Conservation (phyloP, 2,888 invertebrate species). For the Torymus tubicola region DNA sequence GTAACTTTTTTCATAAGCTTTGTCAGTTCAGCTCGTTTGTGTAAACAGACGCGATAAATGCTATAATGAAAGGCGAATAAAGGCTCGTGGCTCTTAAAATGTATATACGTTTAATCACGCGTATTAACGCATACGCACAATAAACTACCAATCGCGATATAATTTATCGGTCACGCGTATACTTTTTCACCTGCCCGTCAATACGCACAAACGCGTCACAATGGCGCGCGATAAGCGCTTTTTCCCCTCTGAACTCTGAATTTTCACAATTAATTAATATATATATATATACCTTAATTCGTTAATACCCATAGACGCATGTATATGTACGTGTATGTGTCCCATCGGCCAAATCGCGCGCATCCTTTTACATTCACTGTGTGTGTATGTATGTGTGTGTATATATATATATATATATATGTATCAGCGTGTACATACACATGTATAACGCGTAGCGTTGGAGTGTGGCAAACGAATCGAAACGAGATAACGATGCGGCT, state of each 20-base stretch:
- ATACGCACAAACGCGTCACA: too few species aligned
- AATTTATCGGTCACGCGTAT: slow-evolving; percentile 20
- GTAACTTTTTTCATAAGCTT: too few species aligned
- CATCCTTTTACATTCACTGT: too few species aligned
- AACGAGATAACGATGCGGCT: slow-evolving; percentile 48
- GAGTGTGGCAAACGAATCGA: slow-evolving; percentile 28
- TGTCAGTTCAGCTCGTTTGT: too few species aligned
- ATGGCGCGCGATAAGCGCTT: background rate
- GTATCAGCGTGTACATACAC: too few species aligned
- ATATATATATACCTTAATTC: slow-evolving; percentile 38
- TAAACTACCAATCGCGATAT: background rate
- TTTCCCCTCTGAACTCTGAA: background rate
- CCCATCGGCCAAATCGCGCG: too few species aligned
- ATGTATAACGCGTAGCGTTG: too few species aligned
- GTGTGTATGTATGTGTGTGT: too few species aligned
- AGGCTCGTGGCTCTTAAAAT: background rate
- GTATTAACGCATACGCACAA: background rate
- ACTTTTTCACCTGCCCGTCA: too few species aligned
- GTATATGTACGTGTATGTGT: too few species aligned
- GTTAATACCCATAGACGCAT: background rate
- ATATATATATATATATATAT: too few species aligned
- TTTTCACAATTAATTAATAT: slow-evolving; percentile 38
- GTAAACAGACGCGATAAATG: background rate
- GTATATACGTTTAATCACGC: background rate
- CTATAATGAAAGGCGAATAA: slow-evolving; percentile 14